Evolutionary conservation across 2,797 vertebrate genomes (phyloP), one percentile per base, ranked within the genome.

Genomic region (Amblyopsis hoosieri): DNA sequence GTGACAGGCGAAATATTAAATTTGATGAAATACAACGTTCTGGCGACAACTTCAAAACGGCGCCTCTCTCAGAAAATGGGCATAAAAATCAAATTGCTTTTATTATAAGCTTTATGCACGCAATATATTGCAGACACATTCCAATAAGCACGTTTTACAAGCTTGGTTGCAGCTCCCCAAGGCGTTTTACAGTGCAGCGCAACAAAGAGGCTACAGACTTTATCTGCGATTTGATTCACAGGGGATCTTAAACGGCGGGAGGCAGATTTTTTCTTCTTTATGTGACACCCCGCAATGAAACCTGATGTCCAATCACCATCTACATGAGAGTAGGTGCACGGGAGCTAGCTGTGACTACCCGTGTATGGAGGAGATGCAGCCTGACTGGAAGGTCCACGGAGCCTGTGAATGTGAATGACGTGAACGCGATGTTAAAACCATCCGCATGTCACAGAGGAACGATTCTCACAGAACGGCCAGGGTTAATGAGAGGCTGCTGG

Each of bases 391-490:
- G 81, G 79, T 23, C 23, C 23, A 3, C 31, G 79, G 73, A 85
- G 84, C 87, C 85, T 83, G 79, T 80, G 84, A 75, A 76, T 75
- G 63, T 56, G 83, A 61, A 74, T 58, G 71, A 82, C 81, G 75
- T 83, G 82, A 76, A 61, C 80, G 86, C 80, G 14, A 85, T 88
- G 87, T 82, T 82, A 87, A 86, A 79, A 71, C 13, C 77, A 85
- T 86, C 77, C 82, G 85, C 82, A 86, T 91, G 88, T 82, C 79
- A 69, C 87, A 83, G 69, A 23, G 65, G 72, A 71, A 80, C 75
- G 74, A 81, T 74, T 74, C 78, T 85, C 89, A 88, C 84, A 87
- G 76, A 84, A 72, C 77, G 79, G 82, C 80, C 75, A 81, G 69
- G 79, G 79, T 70, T 81, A 81, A 82, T 78, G 83, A 84, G 75